A percentile compares a stretch with the other conserved stretches of the same genome.
These are phyloP conservation scores for Zaprionus davidi DNA, from an alignment of 1,140 invertebrate species.

Conservation along the genomic window DNA sequence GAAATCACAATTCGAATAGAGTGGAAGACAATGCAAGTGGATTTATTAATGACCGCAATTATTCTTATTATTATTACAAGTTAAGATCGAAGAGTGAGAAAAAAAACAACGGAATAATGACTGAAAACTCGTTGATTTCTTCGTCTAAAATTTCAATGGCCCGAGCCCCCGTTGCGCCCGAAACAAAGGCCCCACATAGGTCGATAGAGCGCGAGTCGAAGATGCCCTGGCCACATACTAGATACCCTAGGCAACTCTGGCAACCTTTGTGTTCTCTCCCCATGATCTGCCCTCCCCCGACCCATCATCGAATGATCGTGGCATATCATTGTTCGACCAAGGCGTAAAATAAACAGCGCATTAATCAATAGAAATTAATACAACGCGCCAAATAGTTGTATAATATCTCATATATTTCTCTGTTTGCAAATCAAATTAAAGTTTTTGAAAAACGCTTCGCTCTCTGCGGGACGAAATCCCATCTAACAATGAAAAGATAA, in stretches of 20 bases:
- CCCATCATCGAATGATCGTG: background rate
- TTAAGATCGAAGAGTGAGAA: slow-evolving; percentile 48
- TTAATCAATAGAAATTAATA: slow-evolving; percentile 82
- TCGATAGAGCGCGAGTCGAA: slow-evolving; percentile 11
- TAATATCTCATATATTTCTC: slow-evolving; percentile 54
- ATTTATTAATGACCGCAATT: slow-evolving; percentile 82
- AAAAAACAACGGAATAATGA: slow-evolving; percentile 43
- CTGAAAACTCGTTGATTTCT: slow-evolving; percentile 73
- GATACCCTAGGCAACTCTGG: slow-evolving; percentile 12
- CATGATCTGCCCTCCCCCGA: slow-evolving; percentile 35
- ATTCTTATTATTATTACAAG: slow-evolving; percentile 81
- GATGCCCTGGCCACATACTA: slow-evolving; percentile 4
- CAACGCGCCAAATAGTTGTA: slow-evolving; percentile 77
- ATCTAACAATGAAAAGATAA: slow-evolving; percentile 26
- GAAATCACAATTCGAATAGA: slow-evolving; percentile 34
- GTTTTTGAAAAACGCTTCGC: slow-evolving; percentile 40
- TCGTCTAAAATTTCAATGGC: slow-evolving; percentile 69
- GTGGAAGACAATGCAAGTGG: slow-evolving; percentile 74
- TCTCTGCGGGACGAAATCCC: slow-evolving; percentile 7
- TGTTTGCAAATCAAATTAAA: slow-evolving; percentile 74
- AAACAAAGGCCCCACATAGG: slow-evolving; percentile 47
- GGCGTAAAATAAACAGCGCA: slow-evolving; percentile 81
- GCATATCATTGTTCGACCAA: slow-evolving; percentile 59
- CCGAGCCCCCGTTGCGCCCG: slow-evolving; percentile 60
- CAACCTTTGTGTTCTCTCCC: slow-evolving; percentile 52